Conservation (phyloP, 2,888 invertebrate genomes). For the Amphipoea oculea region DNA sequence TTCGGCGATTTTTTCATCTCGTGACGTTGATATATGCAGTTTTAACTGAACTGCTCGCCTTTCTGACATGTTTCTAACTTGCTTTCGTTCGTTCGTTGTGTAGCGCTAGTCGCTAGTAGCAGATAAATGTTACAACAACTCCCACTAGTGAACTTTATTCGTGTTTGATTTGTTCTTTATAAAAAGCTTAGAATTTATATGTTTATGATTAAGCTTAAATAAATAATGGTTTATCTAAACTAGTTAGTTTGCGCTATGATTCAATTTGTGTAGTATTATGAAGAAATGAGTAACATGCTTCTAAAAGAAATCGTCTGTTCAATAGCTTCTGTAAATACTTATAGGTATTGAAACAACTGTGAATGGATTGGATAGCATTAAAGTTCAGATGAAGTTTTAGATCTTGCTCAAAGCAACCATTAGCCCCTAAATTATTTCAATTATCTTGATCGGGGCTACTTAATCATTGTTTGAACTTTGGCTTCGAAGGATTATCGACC, state of each 20-base stretch:
- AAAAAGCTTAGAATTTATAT: not conserved
- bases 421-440: slow-evolving; percentile 34
- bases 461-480: slow-evolving; percentile 19
- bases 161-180: not conserved
- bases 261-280: not conserved
- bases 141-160: not conserved
- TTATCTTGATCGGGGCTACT: slow-evolving; percentile 5
- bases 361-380: slow-evolving; percentile 19
- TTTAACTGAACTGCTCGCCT: slow-evolving; percentile 46
- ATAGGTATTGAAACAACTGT: not conserved
- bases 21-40: slow-evolving; percentile 63
- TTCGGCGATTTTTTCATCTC: slow-evolving; percentile 47
- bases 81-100: not conserved
- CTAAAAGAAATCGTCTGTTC: not conserved
- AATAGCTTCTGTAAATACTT: not conserved
- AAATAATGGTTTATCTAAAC: not conserved
- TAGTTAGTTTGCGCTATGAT: not conserved
- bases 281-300: not conserved
- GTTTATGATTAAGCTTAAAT: not conserved
- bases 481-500: not conserved
- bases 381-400: slow-evolving; percentile 8
- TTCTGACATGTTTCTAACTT: slow-evolving; percentile 7
- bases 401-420: slow-evolving; percentile 23
- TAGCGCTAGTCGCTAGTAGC: not conserved
- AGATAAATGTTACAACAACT: not conserved